Evolutionary conservation across 2,797 vertebrate species (phyloP), one percentile per base, ranked within the genome.

Genomic region (Lacerta bilineata): DNA sequence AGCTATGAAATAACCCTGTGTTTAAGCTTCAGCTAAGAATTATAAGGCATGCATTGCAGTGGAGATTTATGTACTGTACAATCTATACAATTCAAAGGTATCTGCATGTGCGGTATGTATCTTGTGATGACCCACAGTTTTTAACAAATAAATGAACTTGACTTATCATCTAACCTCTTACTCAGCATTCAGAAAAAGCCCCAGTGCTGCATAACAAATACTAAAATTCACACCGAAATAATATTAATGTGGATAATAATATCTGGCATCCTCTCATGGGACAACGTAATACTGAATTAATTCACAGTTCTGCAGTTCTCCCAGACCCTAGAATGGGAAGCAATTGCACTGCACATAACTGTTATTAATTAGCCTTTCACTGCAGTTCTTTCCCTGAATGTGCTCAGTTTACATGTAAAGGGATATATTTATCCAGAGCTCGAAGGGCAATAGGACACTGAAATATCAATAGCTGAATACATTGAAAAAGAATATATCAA

Each of bases 211-310:
- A 93, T 90, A 94, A 43, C 92, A 95, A 95, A 95, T 95, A 95
- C 90, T 87, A 93, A 94, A 25, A 95, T 93, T 93, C 90, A 92
- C 84, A 89, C 85, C 90, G 89, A 92, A 93, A 91, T 91, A 92
- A 92, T 86, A 86, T 87, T 95, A 94, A 93, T 94, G 94, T 91
- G 92, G 87, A 91, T 92, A 94, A 95, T 91, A 93, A 95, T 89
- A 92, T 83, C 94, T 93, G 91, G 90, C 80, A 3, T 93, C 90
- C 85, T 94, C 94, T 93, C 94, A 83, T 90, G 95, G 93, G 90
- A 91, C 90, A 94, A 79, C 92, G 93, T 92, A 94, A 94, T 81
- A 88, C 91, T 94, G 94, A 95, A 94, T 94, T 95, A 95, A 95
- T 95, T 95, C 90, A 39, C 92, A 93, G 93, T 94, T 95, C 92